These are phyloP conservation scores for Ceraclea dissimilis DNA, from an alignment of 2,888 invertebrate genomes.

Conservation along the genomic window DNA sequence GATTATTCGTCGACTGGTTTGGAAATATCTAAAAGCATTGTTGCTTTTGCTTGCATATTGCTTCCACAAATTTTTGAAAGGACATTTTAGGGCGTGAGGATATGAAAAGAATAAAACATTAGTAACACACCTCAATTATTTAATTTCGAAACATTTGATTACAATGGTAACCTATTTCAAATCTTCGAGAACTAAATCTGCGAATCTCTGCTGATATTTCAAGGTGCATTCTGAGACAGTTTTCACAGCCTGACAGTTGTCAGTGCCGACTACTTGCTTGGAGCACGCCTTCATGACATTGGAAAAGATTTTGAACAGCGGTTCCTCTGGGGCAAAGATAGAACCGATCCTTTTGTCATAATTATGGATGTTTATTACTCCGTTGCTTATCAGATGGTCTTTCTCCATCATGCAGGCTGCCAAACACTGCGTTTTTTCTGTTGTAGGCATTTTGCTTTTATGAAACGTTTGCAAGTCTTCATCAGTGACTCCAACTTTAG, in stretches of 20 bases:
- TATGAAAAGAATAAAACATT: no score
- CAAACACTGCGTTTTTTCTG: constrained; percentile 42
- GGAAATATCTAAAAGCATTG: no score
- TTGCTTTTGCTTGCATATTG: no score
- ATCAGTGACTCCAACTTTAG: constrained; percentile 41
- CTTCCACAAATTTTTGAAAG: no score
- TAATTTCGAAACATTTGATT: background rate
- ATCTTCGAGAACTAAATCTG: background rate
- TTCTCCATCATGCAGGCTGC: constrained; percentile 47
- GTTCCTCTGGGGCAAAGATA: constrained; percentile 14
- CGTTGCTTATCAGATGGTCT: constrained; percentile 43
- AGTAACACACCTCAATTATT: no score
- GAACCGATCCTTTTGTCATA: background rate
- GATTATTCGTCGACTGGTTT: no score
- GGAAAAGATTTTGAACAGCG: constrained; percentile 13
- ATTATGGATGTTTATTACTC: constrained; percentile 33
- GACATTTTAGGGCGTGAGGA: no score
- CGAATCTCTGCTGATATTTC: background rate
- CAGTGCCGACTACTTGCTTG: constrained; percentile 1
- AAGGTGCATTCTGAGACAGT: background rate
- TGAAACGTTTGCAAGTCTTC: constrained; percentile 45
- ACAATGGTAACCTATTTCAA: background rate
- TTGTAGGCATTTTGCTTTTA: constrained; percentile 41
- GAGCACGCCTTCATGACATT: constrained; percentile 15
- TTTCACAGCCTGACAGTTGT: background rate